A percentile compares a stretch with the other conserved stretches of the same genome.
These are phyloP conservation scores for Otolemur garnettii DNA, from an alignment of 2,113 vertebrate genomes.

Conservation along the genomic window DNA sequence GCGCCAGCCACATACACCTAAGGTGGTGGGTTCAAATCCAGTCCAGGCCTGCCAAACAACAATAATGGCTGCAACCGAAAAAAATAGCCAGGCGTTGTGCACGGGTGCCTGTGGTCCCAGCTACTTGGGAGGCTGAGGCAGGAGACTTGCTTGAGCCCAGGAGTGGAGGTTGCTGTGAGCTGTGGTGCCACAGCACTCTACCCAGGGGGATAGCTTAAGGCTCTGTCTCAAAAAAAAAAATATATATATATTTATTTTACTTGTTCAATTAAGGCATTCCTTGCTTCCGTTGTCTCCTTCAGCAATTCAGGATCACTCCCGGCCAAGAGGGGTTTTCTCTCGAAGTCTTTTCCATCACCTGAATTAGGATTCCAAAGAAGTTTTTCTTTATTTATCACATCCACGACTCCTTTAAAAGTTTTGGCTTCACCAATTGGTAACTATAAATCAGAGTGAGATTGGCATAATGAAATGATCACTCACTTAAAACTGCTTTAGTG, in stretches of 20 bases:
- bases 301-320: slow-evolving; percentile 89
- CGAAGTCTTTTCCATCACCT: slow-evolving; percentile 92
- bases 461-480: slow-evolving; percentile 36
- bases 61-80: too few species aligned
- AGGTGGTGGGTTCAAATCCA: too few species aligned
- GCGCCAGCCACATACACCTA: too few species aligned
- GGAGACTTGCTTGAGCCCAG: too few species aligned
- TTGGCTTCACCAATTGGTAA: slow-evolving; percentile 93
- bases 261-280: slow-evolving; percentile 95
- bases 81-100: too few species aligned
- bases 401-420: slow-evolving; percentile 94
- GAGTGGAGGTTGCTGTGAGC: too few species aligned
- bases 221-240: too few species aligned
- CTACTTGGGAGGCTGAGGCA: too few species aligned
- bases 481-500: not conserved
- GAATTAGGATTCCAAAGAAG: slow-evolving; percentile 89
- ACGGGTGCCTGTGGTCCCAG: too few species aligned
- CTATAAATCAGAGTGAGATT: slow-evolving; percentile 59
- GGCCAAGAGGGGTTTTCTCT: slow-evolving; percentile 87
- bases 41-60: too few species aligned
- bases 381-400: slow-evolving; percentile 93
- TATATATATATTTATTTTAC: slow-evolving; percentile 89
- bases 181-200: too few species aligned
- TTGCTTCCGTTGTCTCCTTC: slow-evolving; percentile 90
- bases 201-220: too few species aligned